Percentiles rank a stretch among this genome's conserved stretches.
phyloP scores from a whole-genome alignment of 2,888 invertebrate genomes.

The Brassicogethes aeneus region DNA sequence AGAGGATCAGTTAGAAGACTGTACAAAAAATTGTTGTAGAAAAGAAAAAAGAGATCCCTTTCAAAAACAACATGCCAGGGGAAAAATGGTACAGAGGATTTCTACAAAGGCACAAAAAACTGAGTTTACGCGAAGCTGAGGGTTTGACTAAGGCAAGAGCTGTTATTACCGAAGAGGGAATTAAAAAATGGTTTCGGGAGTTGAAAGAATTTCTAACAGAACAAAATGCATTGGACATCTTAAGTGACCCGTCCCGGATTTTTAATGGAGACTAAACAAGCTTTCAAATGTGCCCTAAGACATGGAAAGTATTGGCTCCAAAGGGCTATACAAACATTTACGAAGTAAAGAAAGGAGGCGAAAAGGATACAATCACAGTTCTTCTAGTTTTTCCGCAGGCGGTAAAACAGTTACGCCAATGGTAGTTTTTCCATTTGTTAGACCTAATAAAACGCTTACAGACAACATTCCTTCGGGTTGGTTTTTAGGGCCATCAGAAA shows the following conservation, averaged over 20 bases:
- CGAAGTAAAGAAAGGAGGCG: too few relatives aligned
- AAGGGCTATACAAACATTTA: too few relatives aligned
- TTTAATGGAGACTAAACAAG: conserved; percentile 1
- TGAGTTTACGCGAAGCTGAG: neutral
- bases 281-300: neutral
- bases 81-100: conserved; percentile 21
- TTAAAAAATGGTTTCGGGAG: neutral
- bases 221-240: neutral
- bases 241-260: neutral
- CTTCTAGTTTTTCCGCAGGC: conserved; percentile 20
- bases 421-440: conserved; percentile 22
- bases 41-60: conserved; percentile 8
- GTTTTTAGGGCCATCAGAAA: too few relatives aligned
- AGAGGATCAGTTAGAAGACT: conserved; percentile 20
- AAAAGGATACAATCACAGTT: conserved; percentile 10
- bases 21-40: conserved; percentile 18
- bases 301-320: neutral
- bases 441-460: conserved; percentile 3
- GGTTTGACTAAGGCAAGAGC: neutral
- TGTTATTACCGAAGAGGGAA: neutral
- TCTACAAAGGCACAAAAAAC: conserved; percentile 21
- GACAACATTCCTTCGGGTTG: neutral
- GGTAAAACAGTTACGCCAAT: conserved; percentile 20
- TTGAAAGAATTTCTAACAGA: neutral
- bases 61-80: conserved; percentile 20